Conservation (phyloP, 2,113 vertebrate genomes). For the Mastomys natalensis region DNA sequence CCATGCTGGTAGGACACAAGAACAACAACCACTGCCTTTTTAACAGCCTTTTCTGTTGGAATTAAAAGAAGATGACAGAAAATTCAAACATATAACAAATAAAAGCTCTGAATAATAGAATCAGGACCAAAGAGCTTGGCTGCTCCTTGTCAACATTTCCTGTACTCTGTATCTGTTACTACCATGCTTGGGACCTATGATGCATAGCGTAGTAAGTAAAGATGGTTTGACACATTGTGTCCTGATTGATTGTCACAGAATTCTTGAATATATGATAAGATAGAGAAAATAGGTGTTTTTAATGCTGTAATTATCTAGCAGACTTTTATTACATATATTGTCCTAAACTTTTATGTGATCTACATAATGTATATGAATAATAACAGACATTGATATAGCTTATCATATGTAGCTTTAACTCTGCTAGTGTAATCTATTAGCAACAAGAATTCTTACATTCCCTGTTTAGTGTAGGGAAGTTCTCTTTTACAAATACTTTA, state of each 20-base stretch:
- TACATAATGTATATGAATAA: not conserved
- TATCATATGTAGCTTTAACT: not conserved
- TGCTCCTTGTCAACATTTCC: conserved; percentile 74
- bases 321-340: conserved; percentile 4
- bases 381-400: not conserved
- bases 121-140: not conserved
- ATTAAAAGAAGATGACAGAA: conserved; percentile 70
- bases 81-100: conserved; percentile 67
- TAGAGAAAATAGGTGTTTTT: not conserved
- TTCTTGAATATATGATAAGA: conserved; percentile 33
- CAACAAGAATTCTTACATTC: not conserved
- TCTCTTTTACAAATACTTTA: not conserved
- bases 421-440: not conserved
- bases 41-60: conserved; percentile 37
- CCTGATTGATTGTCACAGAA: not conserved
- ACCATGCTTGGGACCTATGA: not conserved
- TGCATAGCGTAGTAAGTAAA: conserved; percentile 10
- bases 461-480: not conserved
- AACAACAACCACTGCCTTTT: conserved; percentile 75
- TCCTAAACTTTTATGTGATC: conserved; percentile 10
- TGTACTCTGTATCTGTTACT: not conserved
- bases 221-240: not conserved
- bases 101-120: conserved; percentile 52
- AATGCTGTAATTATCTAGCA: not conserved
- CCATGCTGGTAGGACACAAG: conserved; percentile 45